Conservation (phyloP, 2,888 invertebrate genomes). For the Yponomeuta cagnagella region DNA sequence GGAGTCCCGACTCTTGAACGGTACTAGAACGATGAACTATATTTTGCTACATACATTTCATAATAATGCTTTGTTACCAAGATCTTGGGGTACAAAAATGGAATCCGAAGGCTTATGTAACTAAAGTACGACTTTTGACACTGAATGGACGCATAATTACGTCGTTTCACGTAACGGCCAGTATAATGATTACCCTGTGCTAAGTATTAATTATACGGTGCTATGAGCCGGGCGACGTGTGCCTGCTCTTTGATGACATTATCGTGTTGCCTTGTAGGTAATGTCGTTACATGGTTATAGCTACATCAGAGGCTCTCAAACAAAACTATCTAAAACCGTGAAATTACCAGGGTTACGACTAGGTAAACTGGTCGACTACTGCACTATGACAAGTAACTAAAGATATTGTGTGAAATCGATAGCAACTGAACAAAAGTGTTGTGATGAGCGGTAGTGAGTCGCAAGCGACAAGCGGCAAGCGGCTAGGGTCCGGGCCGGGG, state of each 20-base stretch:
- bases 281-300: background rate
- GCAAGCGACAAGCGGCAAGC: background rate
- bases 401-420: constrained; percentile 16
- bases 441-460: background rate
- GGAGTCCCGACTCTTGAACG: no score
- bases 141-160: constrained; percentile 12
- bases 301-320: background rate
- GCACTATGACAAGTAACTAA: constrained; percentile 16
- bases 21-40: no score
- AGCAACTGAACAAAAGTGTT: constrained; percentile 24
- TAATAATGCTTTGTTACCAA: background rate
- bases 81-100: background rate
- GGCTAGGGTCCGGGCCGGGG: constrained; percentile 11
- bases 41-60: no score
- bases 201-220: background rate
- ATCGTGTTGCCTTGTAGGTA: background rate
- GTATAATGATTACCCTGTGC: background rate
- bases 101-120: background rate
- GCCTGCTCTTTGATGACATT: background rate
- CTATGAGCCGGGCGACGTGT: background rate
- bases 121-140: background rate
- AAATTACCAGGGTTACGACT: background rate
- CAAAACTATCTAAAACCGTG: background rate
- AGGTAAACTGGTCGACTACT: constrained; percentile 14
- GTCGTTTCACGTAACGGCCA: constrained; percentile 2